Percentiles rank a stretch among this genome's conserved stretches.
These are phyloP conservation scores for Drosophila rellima DNA, from an alignment of 2,888 invertebrate genomes.

Conservation along the genomic window DNA sequence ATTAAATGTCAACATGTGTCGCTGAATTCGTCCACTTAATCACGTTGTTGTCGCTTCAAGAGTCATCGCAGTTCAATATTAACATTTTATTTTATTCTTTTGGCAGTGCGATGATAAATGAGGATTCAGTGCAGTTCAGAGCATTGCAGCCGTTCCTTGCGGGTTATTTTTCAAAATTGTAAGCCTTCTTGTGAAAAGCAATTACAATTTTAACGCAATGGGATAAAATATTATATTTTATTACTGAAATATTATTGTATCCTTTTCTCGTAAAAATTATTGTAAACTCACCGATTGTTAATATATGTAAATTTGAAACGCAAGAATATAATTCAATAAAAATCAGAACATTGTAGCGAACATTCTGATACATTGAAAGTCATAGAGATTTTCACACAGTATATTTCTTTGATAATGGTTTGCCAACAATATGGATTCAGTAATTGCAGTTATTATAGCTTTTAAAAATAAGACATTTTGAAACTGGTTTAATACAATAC, in stretches of 20 bases:
- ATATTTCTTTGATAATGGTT: neutral
- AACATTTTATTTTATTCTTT: constrained; percentile 26
- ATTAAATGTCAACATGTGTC: constrained; percentile 75
- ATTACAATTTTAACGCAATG: constrained; percentile 17
- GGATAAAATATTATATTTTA: neutral
- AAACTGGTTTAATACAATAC: neutral
- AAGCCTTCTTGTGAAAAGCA: constrained; percentile 23
- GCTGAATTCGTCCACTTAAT: constrained; percentile 65
- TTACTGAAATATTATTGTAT: neutral
- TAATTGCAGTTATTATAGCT: neutral
- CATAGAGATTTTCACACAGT: no score
- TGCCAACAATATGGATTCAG: neutral
- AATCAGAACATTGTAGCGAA: neutral
- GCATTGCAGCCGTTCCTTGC: neutral
- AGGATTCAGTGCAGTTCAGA: constrained; percentile 15
- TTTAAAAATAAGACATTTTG: neutral
- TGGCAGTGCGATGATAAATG: constrained; percentile 49
- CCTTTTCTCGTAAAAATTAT: neutral
- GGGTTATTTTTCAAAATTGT: constrained; percentile 10
- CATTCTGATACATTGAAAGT: neutral
- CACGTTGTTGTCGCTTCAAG: constrained; percentile 62
- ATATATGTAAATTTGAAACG: no score
- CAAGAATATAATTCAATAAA: neutral
- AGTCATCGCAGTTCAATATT: constrained; percentile 33
- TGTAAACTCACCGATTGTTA: neutral